Evolutionary conservation across 2,797 vertebrate species (phyloP), one percentile per base, ranked within the genome.

Genomic region (Manis pentadactyla): DNA sequence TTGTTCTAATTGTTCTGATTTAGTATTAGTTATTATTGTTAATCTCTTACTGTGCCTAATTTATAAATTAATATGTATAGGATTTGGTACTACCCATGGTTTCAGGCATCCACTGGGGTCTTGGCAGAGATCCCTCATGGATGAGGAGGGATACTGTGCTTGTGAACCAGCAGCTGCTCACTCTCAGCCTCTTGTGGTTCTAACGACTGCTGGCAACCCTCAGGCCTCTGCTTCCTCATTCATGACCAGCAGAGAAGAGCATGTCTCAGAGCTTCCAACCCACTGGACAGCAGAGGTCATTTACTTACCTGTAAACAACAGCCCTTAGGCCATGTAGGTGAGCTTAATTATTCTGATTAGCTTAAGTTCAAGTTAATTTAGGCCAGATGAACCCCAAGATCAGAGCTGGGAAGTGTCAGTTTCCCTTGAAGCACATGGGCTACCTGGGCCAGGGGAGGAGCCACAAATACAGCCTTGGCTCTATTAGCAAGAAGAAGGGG

Each of bases 331-430:
- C 19, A 39, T 14, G 29, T 23, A 37, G 63, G 31, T 7, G 13
- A 25, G n/a, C 11, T 46, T 46, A 46, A 27, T 13, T 3, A 61
- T 18, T 63, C 81, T 61, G 7, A 21, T 29, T 37, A 15, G 4
- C 5, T 64, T 59, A 14, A 4, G 5, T 23, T 1, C 42, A 10
- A 23, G 68, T 71, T 53, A 12, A 37, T 46, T 46, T n/a, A 81
- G 25, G 27, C 4, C 34, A 25, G 17, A 11, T 31, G 49, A 59
- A 34, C 9, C 21, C 71, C 73, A 12, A 1, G 29, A 17, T 51
- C 37, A 14, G 14, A 61, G 17, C 1, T 23, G 31, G 61, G 27
- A n/a, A 34, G 12, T 18, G 0, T 53, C 7, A 2, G 10, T 1
- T 14, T 59, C 42, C 19, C 29, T 23, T 39, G 75, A 53, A 15